Evolutionary conservation across 2,797 vertebrate species (phyloP).

Genomic region (Manis crassicaudata): DNA sequence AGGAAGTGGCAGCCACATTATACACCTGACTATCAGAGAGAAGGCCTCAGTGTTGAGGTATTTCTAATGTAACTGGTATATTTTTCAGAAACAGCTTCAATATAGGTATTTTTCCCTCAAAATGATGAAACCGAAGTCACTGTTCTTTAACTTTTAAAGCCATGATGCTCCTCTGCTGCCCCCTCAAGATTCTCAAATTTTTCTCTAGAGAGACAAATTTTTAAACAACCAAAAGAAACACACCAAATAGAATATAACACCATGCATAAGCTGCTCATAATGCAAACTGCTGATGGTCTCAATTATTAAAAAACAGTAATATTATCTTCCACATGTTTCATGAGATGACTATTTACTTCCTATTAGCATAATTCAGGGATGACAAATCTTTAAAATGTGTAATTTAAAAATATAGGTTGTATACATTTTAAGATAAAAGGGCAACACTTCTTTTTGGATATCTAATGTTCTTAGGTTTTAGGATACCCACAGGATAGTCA

Average conservation of each 20-base stretch:
- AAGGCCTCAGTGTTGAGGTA: neutral
- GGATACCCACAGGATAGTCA: neutral
- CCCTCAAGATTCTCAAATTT: constrained; percentile 33
- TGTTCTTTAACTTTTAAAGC: neutral
- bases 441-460: neutral
- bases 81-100: constrained; percentile 3
- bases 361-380: neutral
- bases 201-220: constrained; percentile 33
- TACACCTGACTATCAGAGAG: rapidly evolving
- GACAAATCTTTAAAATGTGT: neutral
- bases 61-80: neutral
- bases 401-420: neutral
- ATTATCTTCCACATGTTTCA: neutral
- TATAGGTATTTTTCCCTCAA: neutral
- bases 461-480: neutral
- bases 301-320: neutral
- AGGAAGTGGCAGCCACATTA: neutral
- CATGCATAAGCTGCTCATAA: neutral
- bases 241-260: neutral
- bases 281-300: neutral
- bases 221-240: neutral
- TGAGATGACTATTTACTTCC: neutral
- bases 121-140: neutral
- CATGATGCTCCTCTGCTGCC: constrained; percentile 40
- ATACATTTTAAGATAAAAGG: constrained; percentile 21